Evolutionary conservation across 1,140 invertebrate species (phyloP).

Genomic region (Heliconius congener): DNA sequence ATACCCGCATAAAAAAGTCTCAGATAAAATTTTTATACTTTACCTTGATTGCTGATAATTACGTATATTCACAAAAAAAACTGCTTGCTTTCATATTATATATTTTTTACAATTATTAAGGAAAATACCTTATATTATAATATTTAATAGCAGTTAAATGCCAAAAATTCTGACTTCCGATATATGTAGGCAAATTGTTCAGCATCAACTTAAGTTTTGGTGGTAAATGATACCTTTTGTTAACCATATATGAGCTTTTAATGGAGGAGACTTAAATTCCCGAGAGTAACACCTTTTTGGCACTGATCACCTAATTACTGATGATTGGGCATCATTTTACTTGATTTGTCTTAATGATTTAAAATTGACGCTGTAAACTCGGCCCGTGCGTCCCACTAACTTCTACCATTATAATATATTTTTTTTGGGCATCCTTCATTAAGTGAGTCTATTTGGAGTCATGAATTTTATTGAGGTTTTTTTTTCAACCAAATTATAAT

Average conservation of each 20-base stretch:
- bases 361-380: constrained; percentile 65
- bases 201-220: constrained; percentile 38
- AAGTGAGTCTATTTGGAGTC: constrained; percentile 8
- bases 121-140: neutral
- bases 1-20: neutral
- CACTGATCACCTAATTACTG: constrained; percentile 66
- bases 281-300: constrained; percentile 71
- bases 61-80: neutral
- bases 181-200: constrained; percentile 25
- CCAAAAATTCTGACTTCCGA: neutral
- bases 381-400: constrained; percentile 48
- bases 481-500: constrained; percentile 1
- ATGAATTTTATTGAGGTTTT: constrained; percentile 2
- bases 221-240: constrained; percentile 44
- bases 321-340: constrained; percentile 61
- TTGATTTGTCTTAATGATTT: constrained; percentile 69
- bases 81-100: neutral
- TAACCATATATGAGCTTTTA: constrained; percentile 58
- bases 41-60: constrained; percentile 7
- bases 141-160: neutral
- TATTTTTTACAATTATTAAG: neutral
- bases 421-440: constrained; percentile 25
- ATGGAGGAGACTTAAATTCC: constrained; percentile 49
- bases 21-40: neutral
- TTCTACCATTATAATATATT: constrained; percentile 23